Evolutionary conservation across 1,140 invertebrate genomes (phyloP), one percentile per base, ranked within the genome.

Genomic region (Pararge aegeria): DNA sequence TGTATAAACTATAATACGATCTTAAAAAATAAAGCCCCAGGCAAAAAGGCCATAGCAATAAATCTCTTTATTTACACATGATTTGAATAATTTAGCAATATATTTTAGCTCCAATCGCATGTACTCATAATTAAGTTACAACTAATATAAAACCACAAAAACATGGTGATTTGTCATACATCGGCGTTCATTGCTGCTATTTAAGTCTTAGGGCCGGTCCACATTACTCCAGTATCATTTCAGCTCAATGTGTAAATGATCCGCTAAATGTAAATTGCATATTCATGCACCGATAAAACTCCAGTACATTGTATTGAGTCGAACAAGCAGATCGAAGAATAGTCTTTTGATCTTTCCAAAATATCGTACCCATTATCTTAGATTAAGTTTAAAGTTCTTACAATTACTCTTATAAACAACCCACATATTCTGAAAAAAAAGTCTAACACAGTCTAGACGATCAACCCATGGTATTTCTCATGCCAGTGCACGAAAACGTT

Each of bases 71-170:
- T 46, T 46, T 46, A 46, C 19, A 46, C 42, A 46, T 46, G 42
- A 46, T 46, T 46, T 46, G 20, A 46, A 46, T 46, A 46, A 46
- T 46, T 46, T n/a, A 20, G 42, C 42, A 46, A 46, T 46, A 46
- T 46, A 20, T 46, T 20, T 46, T 46, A 19, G 18, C 10, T 12
- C 30, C 30, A 34, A 34, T 20, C 42, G 10, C 42, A 46, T 20
- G 20, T n/a, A 46, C 42, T 46, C 42, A 46, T 46, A 46, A 46
- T 20, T 20, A 20, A 20, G 42, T 46, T 1, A 46, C 42, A 20
- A 46, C 42, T 20, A 46, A 46, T n/a, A 2, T 6, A 46, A 46
- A 46, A 19, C 18, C 19, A 18, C 16, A 20, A 46, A 2, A 46
- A 20, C 38, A 10, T 46, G 42, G 42, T 46, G 19, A 46, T 46